Conservation (phyloP, 1,140 invertebrate genomes). For the Drosophila rufa region DNA sequence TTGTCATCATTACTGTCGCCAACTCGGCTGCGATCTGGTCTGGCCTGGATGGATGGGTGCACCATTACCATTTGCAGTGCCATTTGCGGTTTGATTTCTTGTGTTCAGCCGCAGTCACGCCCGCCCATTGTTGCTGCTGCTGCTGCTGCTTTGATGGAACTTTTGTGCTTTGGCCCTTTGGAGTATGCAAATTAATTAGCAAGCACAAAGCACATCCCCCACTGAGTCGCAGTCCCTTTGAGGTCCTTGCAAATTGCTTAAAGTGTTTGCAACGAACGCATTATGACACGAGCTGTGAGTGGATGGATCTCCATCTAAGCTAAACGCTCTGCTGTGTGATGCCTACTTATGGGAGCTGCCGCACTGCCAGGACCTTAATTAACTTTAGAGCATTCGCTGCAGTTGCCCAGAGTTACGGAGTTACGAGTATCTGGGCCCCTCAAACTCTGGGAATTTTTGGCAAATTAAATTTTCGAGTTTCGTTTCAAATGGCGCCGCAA, state of each 20-base stretch:
- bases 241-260: slow-evolving; percentile 23
- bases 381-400: slow-evolving; percentile 30
- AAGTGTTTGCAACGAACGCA: slow-evolving; percentile 34
- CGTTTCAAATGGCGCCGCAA: slow-evolving; percentile 19
- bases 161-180: slow-evolving; percentile 47
- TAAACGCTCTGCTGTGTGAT: slow-evolving; percentile 14
- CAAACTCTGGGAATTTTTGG: slow-evolving; percentile 8
- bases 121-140: slow-evolving; percentile 27
- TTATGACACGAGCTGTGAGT: slow-evolving; percentile 22
- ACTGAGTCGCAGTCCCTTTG: not conserved
- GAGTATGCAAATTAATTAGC: slow-evolving; percentile 66
- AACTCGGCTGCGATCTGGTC: slow-evolving; percentile 17
- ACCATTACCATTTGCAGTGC: slow-evolving; percentile 62
- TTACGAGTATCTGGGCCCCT: not conserved
- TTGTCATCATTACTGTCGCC: slow-evolving; percentile 59
- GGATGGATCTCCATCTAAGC: slow-evolving; percentile 1
- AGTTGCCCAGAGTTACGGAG: slow-evolving; percentile 8
- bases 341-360: slow-evolving; percentile 29
- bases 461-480: slow-evolving; percentile 44
- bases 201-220: slow-evolving; percentile 2
- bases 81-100: slow-evolving; percentile 75
- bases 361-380: slow-evolving; percentile 29
- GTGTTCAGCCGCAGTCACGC: slow-evolving; percentile 37
- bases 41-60: slow-evolving; percentile 19
- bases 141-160: slow-evolving; percentile 39